Base-by-base conservation (phyloP, 2,113 vertebrate species). In the Prionailurus bengalensis region DNA sequence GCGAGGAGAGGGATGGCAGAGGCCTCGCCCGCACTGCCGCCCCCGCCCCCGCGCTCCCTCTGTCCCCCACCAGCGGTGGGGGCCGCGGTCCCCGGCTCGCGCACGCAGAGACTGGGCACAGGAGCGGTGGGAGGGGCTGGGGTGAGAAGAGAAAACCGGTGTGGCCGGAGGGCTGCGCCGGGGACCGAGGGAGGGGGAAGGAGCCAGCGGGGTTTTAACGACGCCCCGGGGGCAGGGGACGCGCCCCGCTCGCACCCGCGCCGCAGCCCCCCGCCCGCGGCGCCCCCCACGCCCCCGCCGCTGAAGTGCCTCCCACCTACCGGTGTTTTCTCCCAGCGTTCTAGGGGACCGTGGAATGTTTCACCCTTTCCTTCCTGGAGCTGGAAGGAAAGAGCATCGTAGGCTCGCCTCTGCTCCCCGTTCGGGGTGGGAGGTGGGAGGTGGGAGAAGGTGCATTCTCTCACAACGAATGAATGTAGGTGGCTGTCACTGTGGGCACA, bases 401-500 rank as follows among this genome's bases (percentile, higher is more conserved):
- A 2, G 82, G 27, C 36, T 86, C 5, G 0, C 63, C 45, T 63
- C n/a, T 51, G 68, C 5, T 70, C 81, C 48, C 23, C 48, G 55
- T 31, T 86, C 45, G 93, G 93, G 76, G 91, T 61, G 65, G 19
- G 85, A 76, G 68, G 91, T 61, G 65, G 23, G 85, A 76, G 68
- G 74, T 70, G n/a, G 63, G 61, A 58, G 83, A 86, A 63, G 87
- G 55, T 16, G 65, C 84, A 15, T 8, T n/a, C 76, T 71, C 83
- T 82, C 78, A 25, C 83, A n/a, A 86, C 93, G 91, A 89, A 94
- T 89, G 48, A 91, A 95, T 86, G 36, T 85, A 95, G 71, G 48
- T 45, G 78, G n/a, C 85, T 96, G 93, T 81, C 51, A 19, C 70
- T n/a, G 71, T 53, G 88, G 74, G 51, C 80, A 25, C 71, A 15